Evolutionary conservation across 2,888 invertebrate species (phyloP).

Genomic region (Oxycera nigricornis): DNA sequence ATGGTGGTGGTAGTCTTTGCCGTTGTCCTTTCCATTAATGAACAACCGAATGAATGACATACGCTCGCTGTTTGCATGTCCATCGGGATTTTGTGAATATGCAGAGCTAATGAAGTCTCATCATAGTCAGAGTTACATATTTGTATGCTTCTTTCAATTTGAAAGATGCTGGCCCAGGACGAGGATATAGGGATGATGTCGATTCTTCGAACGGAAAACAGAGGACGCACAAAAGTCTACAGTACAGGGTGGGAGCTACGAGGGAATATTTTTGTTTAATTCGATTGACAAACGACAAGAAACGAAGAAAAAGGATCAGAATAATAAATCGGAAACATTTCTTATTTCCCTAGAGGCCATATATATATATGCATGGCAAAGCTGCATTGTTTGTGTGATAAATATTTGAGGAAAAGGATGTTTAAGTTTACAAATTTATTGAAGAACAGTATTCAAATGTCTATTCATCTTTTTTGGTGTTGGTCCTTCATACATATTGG

Average conservation of each 20-base stretch:
- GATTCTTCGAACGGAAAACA: not conserved
- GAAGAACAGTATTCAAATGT: no score
- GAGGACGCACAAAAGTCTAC: not conserved
- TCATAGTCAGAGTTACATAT: no score
- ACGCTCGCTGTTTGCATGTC: not conserved
- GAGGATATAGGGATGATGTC: not conserved
- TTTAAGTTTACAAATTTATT: no score
- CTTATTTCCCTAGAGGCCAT: constrained; percentile 9
- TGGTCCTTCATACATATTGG: no score
- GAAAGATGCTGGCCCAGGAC: not conserved
- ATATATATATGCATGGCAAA: no score
- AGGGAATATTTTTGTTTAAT: constrained; percentile 25
- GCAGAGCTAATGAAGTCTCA: no score
- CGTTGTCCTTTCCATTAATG: constrained; percentile 18
- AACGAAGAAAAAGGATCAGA: not conserved
- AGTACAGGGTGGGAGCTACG: not conserved
- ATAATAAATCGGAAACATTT: not conserved
- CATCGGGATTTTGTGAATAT: not conserved
- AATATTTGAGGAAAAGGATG: no score
- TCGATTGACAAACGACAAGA: constrained; percentile 20
- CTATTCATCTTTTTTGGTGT: no score
- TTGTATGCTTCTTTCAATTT: no score
- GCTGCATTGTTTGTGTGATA: no score
- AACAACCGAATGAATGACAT: constrained; percentile 22
- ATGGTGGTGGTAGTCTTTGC: not conserved